phyloP scores from a whole-genome alignment of 2,113 vertebrate species.

The Ondatra zibethicus region DNA sequence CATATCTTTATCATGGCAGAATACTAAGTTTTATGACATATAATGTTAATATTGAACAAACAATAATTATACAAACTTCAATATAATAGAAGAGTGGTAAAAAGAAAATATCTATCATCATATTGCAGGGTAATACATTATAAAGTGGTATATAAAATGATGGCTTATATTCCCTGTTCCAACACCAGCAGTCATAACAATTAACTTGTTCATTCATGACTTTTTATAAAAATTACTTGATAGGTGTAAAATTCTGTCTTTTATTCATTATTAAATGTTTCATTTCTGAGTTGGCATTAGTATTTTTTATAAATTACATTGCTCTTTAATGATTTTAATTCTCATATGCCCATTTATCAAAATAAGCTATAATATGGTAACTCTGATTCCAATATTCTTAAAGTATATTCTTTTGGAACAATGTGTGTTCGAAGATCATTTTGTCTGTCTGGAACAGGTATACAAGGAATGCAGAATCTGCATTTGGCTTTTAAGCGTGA shows the following conservation, averaged over 20 bases:
- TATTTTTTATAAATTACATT: neutral
- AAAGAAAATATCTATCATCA: neutral
- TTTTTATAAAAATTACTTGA: neutral
- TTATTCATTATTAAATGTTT: neutral
- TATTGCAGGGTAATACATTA: neutral
- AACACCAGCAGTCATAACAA: neutral
- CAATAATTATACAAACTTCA: neutral
- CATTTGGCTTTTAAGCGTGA: neutral
- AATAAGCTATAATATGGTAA: neutral
- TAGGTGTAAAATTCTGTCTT: neutral
- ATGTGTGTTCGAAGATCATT: no score
- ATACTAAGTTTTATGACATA: neutral
- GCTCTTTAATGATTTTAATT: neutral
- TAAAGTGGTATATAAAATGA: neutral
- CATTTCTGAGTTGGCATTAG: neutral
- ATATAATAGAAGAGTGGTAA: neutral
- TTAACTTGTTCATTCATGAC: neutral
- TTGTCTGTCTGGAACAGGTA: neutral
- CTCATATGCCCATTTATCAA: neutral
- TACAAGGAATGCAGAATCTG: neutral
- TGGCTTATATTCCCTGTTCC: neutral
- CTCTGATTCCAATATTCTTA: neutral
- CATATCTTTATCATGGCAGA: neutral
- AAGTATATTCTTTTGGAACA: neutral
- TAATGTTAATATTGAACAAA: neutral